A percentile compares a stretch with the other conserved stretches of the same genome.
phyloP scores from a whole-genome alignment of 2,113 vertebrate genomes.

The Bos javanicus region DNA sequence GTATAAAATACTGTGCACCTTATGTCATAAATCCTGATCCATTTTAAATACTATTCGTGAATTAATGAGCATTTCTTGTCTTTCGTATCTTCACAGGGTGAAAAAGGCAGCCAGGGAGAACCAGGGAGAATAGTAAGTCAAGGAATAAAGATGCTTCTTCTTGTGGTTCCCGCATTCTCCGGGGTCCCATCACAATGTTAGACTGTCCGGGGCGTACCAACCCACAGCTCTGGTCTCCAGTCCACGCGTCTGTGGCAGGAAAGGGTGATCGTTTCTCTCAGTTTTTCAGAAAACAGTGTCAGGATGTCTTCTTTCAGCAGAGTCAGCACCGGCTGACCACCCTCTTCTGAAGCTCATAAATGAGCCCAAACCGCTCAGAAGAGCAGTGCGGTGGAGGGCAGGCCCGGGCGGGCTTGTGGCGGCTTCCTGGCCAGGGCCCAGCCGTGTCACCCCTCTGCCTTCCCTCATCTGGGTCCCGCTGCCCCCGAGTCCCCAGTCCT shows the following conservation, averaged over 20 bases:
- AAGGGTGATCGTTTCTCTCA: fast-evolving
- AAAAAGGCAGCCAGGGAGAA: constrained; percentile 80
- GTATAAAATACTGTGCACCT: not conserved
- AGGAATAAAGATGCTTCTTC: not conserved
- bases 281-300: not conserved
- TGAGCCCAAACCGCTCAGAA: not conserved
- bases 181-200: fast-evolving
- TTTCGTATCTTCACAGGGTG: constrained; percentile 76
- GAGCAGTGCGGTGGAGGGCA: fast-evolving
- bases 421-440: not conserved
- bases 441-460: fast-evolving
- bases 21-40: not conserved
- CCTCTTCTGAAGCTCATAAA: not conserved
- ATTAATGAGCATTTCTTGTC: not conserved
- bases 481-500: fast-evolving
- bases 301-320: not conserved
- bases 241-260: not conserved
- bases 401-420: fast-evolving
- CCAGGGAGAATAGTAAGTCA: constrained; percentile 86
- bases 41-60: not conserved
- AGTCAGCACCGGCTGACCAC: too few relatives aligned
- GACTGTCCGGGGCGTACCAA: fast-evolving
- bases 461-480: fast-evolving
- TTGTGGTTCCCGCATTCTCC: fast-evolving
- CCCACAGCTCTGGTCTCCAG: not conserved